Evolutionary conservation across 1,140 invertebrate species (phyloP).

Genomic region (Sipha flava): DNA sequence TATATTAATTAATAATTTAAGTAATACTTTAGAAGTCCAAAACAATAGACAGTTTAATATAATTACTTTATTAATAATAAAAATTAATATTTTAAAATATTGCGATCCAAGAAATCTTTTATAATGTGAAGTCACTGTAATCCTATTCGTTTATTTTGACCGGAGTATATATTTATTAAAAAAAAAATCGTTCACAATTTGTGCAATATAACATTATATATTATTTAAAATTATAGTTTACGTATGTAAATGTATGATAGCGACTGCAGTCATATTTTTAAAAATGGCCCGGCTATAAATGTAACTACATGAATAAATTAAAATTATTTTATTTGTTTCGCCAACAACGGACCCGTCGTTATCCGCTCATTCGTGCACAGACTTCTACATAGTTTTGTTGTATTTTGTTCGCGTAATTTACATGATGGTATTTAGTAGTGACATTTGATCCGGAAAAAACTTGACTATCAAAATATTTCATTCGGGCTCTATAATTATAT

Average conservation of each 20-base stretch:
- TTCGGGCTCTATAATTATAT: conserved; percentile 7
- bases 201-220: not conserved
- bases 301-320: not conserved
- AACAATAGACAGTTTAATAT: too few relatives aligned
- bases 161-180: too few relatives aligned
- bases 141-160: too few relatives aligned
- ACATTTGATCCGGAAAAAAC: conserved; percentile 8
- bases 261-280: not conserved
- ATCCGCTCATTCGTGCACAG: not conserved
- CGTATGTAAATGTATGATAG: not conserved
- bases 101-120: too few relatives aligned
- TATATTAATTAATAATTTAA: too few relatives aligned
- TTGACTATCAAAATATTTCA: not conserved
- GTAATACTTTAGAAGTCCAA: too few relatives aligned
- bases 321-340: not conserved
- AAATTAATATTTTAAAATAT: too few relatives aligned
- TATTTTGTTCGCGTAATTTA: not conserved
- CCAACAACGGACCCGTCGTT: not conserved
- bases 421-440: not conserved
- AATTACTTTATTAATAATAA: too few relatives aligned
- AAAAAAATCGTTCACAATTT: too few relatives aligned
- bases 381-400: not conserved
- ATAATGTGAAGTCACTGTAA: too few relatives aligned
- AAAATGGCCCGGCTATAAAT: not conserved
- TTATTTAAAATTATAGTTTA: not conserved